Conservation (phyloP, 2,888 invertebrate species). For the Drosophila neotestacea region DNA sequence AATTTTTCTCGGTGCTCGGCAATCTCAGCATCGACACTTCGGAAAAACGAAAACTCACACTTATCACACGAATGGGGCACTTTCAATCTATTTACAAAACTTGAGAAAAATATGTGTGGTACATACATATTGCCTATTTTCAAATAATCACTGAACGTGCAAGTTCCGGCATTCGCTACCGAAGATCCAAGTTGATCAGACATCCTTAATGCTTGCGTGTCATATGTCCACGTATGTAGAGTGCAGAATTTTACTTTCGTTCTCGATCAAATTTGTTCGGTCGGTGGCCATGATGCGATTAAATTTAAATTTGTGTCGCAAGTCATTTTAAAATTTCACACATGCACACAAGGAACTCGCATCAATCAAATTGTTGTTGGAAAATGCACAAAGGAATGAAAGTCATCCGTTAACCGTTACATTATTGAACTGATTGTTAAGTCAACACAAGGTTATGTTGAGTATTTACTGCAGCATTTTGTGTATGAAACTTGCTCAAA, state of each 20-base stretch:
- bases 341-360: background rate
- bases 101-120: constrained; percentile 41
- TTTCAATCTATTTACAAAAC: constrained; percentile 75
- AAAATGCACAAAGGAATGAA: background rate
- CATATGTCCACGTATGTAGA: constrained; percentile 35
- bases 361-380: background rate
- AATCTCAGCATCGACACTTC: constrained; percentile 33
- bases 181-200: background rate
- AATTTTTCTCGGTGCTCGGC: constrained; percentile 30
- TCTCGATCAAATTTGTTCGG: constrained; percentile 47
- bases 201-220: constrained; percentile 22
- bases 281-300: constrained; percentile 58
- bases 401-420: background rate
- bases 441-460: background rate
- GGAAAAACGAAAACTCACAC: constrained; percentile 54
- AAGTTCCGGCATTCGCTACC: constrained; percentile 51
- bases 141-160: constrained; percentile 34
- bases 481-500: background rate
- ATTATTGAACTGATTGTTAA: background rate
- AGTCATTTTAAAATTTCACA: constrained; percentile 21
- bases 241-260: constrained; percentile 62
- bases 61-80: constrained; percentile 64
- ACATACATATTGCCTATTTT: constrained; percentile 39
- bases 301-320: constrained; percentile 61
- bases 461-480: background rate